Evolutionary conservation across 2,797 vertebrate genomes (phyloP).

Genomic region (Microctenopoma lineatum): DNA sequence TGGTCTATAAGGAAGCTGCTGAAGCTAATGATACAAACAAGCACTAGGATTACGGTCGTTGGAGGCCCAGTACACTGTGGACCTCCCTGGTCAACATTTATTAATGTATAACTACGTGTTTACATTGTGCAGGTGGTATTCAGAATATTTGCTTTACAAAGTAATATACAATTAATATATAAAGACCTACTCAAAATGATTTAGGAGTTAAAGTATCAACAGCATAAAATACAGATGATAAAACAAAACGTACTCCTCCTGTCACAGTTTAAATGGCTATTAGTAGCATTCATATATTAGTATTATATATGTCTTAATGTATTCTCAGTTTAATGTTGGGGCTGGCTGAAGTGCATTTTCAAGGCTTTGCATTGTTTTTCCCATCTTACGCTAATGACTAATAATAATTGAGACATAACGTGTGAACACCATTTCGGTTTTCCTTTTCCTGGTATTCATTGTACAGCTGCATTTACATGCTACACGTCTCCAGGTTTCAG

Average conservation of each 20-base stretch:
- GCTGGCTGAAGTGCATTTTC: background rate
- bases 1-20: slow-evolving; percentile 43
- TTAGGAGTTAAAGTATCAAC: background rate
- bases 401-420: background rate
- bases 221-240: background rate
- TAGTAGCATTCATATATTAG: background rate
- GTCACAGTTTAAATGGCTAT: background rate
- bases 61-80: slow-evolving; percentile 7
- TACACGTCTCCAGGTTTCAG: background rate
- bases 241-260: background rate
- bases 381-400: background rate
- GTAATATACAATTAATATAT: background rate
- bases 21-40: slow-evolving; percentile 33
- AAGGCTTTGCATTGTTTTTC: background rate
- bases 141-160: background rate
- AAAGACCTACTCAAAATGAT: background rate
- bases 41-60: slow-evolving; percentile 30
- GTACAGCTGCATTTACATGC: background rate
- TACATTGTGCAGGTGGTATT: background rate
- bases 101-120: slow-evolving; percentile 3
- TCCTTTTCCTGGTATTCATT: background rate
- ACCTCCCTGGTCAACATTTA: background rate
- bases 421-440: background rate
- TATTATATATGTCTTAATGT: background rate
- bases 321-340: background rate